Percentiles rank a stretch among this genome's conserved stretches.
phyloP scores from a whole-genome alignment of 2,888 invertebrate genomes.

The Drosophila kambysellisi region DNA sequence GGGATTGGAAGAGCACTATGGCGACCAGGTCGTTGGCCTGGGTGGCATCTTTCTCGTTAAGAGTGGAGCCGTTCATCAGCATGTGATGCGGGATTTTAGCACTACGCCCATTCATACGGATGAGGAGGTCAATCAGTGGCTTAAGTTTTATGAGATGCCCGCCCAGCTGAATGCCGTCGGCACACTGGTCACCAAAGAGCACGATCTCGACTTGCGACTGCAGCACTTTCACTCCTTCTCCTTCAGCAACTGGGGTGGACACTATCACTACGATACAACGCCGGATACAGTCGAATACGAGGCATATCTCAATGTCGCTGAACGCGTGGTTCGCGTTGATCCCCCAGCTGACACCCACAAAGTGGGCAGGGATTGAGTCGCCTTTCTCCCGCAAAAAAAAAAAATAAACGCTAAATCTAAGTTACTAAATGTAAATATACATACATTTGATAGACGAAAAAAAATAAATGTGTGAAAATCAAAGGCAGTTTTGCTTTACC shows the following conservation, averaged over 20 bases:
- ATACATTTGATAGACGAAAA: not conserved
- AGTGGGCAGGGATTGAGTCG: conserved; percentile 90
- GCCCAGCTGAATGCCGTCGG: conserved; percentile 95
- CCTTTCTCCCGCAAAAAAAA: not conserved
- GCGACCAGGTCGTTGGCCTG: conserved; percentile 91
- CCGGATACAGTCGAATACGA: conserved; percentile 93
- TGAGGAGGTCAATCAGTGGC: conserved; percentile 93
- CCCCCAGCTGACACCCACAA: conserved; percentile 88
- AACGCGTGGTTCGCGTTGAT: conserved; percentile 91
- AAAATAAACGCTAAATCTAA: conserved; percentile 1
- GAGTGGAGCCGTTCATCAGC: conserved; percentile 93
- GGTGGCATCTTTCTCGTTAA: conserved; percentile 95
- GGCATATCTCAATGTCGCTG: conserved; percentile 94
- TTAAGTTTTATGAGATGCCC: conserved; percentile 95
- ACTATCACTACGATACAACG: conserved; percentile 98
- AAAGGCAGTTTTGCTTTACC: not conserved
- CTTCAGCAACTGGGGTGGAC: conserved; percentile 93
- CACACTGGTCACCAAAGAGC: conserved; percentile 93
- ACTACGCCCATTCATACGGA: conserved; percentile 89
- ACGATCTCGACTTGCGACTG: conserved; percentile 94
- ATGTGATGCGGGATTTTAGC: conserved; percentile 98
- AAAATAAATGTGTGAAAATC: conserved; percentile 13
- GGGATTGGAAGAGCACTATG: conserved; percentile 87
- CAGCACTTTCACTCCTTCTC: conserved; percentile 99
- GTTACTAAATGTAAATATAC: not conserved